A percentile compares a stretch with the other conserved stretches of the same genome.
These are phyloP conservation scores for Acrossocheilus fasciatus DNA, from an alignment of 2,797 vertebrate species.

Conservation along the genomic window DNA sequence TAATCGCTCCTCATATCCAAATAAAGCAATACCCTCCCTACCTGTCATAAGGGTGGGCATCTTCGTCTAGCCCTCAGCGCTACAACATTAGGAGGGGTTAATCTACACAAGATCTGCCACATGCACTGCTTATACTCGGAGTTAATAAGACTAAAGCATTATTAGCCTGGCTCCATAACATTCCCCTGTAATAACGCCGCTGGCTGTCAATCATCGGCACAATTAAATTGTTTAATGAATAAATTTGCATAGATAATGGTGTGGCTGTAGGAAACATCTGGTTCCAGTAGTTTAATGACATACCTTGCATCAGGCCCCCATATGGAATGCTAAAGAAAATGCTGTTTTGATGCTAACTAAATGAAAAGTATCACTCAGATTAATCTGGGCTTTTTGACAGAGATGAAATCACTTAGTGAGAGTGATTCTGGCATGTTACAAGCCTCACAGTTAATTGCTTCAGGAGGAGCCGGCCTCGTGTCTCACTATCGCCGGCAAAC, in stretches of 20 bases:
- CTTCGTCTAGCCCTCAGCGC: constrained; percentile 36
- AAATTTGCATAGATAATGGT: constrained; percentile 82
- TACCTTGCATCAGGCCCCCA: constrained; percentile 75
- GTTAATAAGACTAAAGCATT: constrained; percentile 82
- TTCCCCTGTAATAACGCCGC: constrained; percentile 73
- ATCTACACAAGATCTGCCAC: constrained; percentile 77
- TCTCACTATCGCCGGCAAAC: constrained; percentile 12
- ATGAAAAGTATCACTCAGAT: constrained; percentile 83
- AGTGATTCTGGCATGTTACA: constrained; percentile 76
- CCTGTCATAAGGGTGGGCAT: constrained; percentile 40
- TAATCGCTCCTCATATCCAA: constrained; percentile 41
- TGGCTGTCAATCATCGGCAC: constrained; percentile 81
- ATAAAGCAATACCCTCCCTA: constrained; percentile 55
- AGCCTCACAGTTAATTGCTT: constrained; percentile 70
- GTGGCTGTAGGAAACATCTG: constrained; percentile 79
- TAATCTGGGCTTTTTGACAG: constrained; percentile 80
- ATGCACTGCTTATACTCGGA: constrained; percentile 76
- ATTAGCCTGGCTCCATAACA: constrained; percentile 77
- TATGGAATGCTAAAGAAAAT: constrained; percentile 78
- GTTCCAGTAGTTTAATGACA: constrained; percentile 73
- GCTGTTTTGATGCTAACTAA: constrained; percentile 79
- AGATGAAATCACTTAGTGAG: constrained; percentile 81
- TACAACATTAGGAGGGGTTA: constrained; percentile 72
- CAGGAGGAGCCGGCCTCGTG: constrained; percentile 67
- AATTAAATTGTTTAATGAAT: constrained; percentile 86